These are phyloP conservation scores for Microcaecilia unicolor DNA, from an alignment of 2,797 vertebrate genomes.

Conservation along the genomic window DNA sequence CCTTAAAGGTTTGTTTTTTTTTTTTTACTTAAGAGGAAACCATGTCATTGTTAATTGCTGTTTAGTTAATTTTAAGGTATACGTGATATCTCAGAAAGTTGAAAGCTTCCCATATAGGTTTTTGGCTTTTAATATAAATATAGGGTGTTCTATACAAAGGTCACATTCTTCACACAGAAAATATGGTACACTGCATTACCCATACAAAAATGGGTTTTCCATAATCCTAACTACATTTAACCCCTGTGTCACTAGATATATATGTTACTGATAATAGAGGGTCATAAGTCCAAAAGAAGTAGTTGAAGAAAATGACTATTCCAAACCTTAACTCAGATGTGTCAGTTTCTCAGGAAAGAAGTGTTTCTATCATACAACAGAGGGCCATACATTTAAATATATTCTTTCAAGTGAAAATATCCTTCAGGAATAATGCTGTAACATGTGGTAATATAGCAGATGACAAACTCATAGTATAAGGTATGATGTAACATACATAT, in stretches of 20 bases:
- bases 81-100: constrained; percentile 2
- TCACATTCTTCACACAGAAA: constrained; percentile 16
- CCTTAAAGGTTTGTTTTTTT: neutral
- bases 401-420: too few species aligned
- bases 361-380: too few species aligned
- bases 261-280: constrained; percentile 11
- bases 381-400: too few species aligned
- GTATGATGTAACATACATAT: too few species aligned
- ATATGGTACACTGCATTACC: constrained; percentile 5
- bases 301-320: neutral
- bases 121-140: constrained; percentile 18
- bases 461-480: too few species aligned
- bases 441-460: too few species aligned
- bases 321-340: too few species aligned
- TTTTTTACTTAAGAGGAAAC: constrained; percentile 13
- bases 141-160: constrained; percentile 1
- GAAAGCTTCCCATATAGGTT: constrained; percentile 1
- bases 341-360: too few species aligned
- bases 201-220: constrained; percentile 4
- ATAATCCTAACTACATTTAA: constrained; percentile 12
- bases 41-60: constrained; percentile 10
- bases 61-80: constrained; percentile 4
- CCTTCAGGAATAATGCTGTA: too few species aligned
- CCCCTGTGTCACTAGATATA: constrained; percentile 1
- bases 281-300: constrained; percentile 9